Percentiles rank a stretch among this genome's conserved stretches.
These are phyloP conservation scores for Zaprionus ornatus DNA, from an alignment of 1,140 invertebrate species.

Conservation along the genomic window DNA sequence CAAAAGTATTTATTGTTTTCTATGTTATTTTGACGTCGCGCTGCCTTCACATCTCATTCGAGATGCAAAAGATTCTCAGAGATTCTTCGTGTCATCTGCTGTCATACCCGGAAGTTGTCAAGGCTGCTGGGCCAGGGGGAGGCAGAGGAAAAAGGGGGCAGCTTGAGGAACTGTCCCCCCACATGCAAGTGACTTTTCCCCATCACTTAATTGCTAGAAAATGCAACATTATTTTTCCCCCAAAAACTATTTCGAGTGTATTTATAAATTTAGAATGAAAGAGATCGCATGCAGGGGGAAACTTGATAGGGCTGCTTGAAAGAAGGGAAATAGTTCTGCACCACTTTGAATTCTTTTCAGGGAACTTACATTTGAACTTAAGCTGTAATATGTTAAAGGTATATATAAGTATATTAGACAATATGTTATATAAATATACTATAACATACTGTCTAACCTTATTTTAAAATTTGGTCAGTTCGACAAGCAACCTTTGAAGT, in stretches of 20 bases:
- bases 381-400: background rate
- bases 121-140: background rate
- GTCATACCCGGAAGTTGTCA: conserved; percentile 49
- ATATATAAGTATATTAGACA: no score
- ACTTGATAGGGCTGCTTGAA: background rate
- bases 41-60: conserved; percentile 27
- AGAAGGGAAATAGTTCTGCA: background rate
- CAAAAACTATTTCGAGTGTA: conserved; percentile 4
- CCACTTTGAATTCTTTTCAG: background rate
- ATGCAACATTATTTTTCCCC: background rate
- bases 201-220: background rate
- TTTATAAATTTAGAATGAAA: conserved; percentile 10
- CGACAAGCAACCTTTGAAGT: background rate
- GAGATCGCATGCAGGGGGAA: background rate
- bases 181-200: background rate
- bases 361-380: background rate
- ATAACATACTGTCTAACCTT: background rate
- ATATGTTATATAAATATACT: background rate
- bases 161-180: background rate
- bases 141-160: no score
- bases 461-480: background rate
- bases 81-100: conserved; percentile 39
- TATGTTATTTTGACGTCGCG: conserved; percentile 43
- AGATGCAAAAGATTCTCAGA: background rate
- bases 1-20: conserved; percentile 47